Evolutionary conservation across 2,113 vertebrate genomes (phyloP).

Genomic region (Mormyrus iriodes): DNA sequence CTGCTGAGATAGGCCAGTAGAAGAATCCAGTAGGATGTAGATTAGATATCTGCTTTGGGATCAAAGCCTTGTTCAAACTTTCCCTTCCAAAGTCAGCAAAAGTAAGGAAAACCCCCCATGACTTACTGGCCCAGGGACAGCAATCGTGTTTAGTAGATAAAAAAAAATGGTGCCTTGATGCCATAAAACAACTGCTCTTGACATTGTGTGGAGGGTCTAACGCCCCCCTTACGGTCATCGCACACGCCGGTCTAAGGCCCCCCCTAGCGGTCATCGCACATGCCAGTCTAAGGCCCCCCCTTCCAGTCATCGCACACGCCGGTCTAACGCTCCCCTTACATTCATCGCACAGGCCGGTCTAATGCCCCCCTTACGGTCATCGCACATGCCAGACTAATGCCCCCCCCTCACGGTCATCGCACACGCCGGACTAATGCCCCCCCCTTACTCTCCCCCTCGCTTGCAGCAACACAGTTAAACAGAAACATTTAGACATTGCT

Average conservation of each 20-base stretch:
- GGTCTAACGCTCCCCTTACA: not conserved
- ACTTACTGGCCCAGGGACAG: not conserved
- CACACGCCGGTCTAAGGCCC: too few species aligned
- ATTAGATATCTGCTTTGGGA: not conserved
- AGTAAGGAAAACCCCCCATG: not conserved
- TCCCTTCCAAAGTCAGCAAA: not conserved
- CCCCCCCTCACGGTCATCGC: not conserved
- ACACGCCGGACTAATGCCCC: not conserved
- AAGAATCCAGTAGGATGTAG: not conserved
- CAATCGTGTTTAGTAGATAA: not conserved
- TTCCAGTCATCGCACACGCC: not conserved
- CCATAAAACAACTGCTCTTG: not conserved
- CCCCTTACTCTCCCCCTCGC: not conserved
- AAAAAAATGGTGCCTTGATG: not conserved
- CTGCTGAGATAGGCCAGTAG: not conserved
- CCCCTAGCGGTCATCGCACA: not conserved
- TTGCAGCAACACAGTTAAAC: not conserved
- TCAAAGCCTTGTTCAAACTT: not conserved
- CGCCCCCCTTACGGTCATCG: too few species aligned
- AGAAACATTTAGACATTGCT: not conserved
- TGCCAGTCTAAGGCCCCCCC: not conserved
- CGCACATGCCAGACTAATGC: too few species aligned
- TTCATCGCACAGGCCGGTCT: not conserved
- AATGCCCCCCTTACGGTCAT: too few species aligned
- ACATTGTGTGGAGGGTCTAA: not conserved